Evolutionary conservation across 2,113 vertebrate species (phyloP), one percentile per base, ranked within the genome.

Genomic region (Phyllopteryx taeniolatus): DNA sequence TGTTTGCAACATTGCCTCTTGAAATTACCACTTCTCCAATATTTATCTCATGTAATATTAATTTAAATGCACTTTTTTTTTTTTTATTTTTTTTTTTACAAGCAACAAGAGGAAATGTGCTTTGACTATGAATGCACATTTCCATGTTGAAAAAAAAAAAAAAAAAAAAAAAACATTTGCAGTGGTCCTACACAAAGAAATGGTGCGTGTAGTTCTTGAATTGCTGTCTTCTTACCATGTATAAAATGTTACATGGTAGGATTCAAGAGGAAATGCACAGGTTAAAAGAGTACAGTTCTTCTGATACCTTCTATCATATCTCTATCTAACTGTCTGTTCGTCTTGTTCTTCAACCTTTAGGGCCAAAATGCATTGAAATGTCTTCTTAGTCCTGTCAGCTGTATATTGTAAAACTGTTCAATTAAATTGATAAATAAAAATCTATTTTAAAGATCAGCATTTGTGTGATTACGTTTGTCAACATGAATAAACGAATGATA

Each of bases 341-440:
- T 89, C 81, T 83, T 86, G 73, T 84, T 88, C 83, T 88, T 87
- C 85, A 91, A 90, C 81, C 80, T 85, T 87, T 93, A 93, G 91
- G 91, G 91, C 90, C 92, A 92, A 92, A 93, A 88, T 91, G 77
- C 84, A 90, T 91, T 88, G 89, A 90, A 84, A 86, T 91, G 91
- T 93, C 85, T 91, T 93, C 85, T 91, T 93, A 93, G 90, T 92
- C 89, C 74, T 88, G 88, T 92, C 92, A 80, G 83, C 85, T 91
- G 90, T 93, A 85, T 92, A 92, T 93, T 86, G 90, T 93, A 92
- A 92, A 66, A 91, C 88, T 92, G 90, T 93, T 92, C 83, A 86
- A 91, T 91, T 93, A 91, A 89, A 89, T 91, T 91, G 90, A 84
- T 88, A 90, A 93, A 93, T 93, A 94, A 93, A 47, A 93, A 90